Base-by-base conservation (phyloP, 2,888 invertebrate genomes). In the Eremobia ochroleuca region DNA sequence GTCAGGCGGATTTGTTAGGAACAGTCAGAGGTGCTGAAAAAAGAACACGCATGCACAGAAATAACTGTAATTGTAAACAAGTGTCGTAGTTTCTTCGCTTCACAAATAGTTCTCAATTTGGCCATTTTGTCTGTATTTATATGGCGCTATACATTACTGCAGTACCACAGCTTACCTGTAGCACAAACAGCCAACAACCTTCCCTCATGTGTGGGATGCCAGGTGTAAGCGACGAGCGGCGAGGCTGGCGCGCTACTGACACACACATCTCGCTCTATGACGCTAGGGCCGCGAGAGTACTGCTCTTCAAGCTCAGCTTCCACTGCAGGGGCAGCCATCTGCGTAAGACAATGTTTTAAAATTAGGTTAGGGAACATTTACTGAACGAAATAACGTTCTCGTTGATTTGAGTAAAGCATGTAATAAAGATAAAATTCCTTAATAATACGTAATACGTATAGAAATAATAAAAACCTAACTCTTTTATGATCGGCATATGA, bases 151-250 rank as follows among this genome's bases (percentile, higher is more conserved):
- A 18, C 28, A 18, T 11, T 43, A 43, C 4, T 25, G 28, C 46
- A 46, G 28, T 46, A 8, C 21, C 9, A 31, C 18, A n/a, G n/a
- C 69, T 72, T 28, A 88, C 88, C 88, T 0, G 81, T 95, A 2
- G 97, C 91, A n/a, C 97, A 96, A 68, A 98, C 97, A 0, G 98
- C 97, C 72, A 99, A 95, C 85, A 99, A 96, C 52, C 98, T 95
- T 90, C 98, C 98, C 93, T 98, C 98, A 90, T 98, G 98, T 8
- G 97, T 97, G 2, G 98, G 98, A 95, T 99, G 99, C 99, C 99
- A 99, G 55, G 98, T 98, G 94, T 99, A 98, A 80, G 98, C 98
- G 18, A 98, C 97, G 25, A 99, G 90, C 79, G 92, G 83, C 97
- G 90, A 85, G 74, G 88, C 77, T 8, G 87, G 81, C 55, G 94